phyloP scores from a whole-genome alignment of 2,113 vertebrate genomes.

The Sinosuthora webbiana region DNA sequence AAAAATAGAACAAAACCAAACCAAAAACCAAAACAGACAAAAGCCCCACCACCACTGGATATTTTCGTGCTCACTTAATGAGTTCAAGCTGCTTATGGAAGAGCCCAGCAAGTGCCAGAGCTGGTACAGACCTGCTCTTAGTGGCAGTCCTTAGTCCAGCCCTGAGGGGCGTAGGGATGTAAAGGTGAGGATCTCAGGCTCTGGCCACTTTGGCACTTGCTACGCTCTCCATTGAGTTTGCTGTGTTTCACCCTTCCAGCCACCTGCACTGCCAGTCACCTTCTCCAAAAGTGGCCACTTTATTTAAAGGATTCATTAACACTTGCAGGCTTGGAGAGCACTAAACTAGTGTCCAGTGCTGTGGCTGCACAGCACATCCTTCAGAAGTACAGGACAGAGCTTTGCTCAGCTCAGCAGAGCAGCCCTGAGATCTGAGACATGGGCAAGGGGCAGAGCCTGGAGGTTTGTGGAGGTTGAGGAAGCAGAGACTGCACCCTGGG shows the following conservation, averaged over 20 bases:
- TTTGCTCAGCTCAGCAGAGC: background rate
- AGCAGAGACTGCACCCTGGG: background rate
- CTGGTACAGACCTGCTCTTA: background rate
- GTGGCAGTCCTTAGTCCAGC: background rate
- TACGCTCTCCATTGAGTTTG: accelerated
- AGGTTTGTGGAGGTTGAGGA: background rate
- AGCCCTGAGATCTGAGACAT: background rate
- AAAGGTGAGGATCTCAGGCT: background rate
- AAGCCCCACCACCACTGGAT: background rate
- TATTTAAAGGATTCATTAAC: background rate
- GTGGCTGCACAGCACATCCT: background rate
- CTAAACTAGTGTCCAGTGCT: background rate
- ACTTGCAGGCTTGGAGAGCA: background rate
- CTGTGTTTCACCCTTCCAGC: accelerated
- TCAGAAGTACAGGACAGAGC: background rate
- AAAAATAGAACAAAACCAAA: background rate
- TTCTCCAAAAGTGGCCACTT: background rate
- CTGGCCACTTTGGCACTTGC: accelerated
- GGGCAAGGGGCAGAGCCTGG: background rate
- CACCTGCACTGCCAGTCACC: accelerated
- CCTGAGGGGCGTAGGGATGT: accelerated
- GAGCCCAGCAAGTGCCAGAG: background rate
- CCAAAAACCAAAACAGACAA: background rate
- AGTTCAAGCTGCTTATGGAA: background rate
- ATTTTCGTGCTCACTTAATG: background rate